Percentiles rank a stretch among this genome's conserved stretches.
Evolutionary conservation across 2,797 vertebrate genomes (phyloP).

Genomic region (Hydrocynus forskahlii): DNA sequence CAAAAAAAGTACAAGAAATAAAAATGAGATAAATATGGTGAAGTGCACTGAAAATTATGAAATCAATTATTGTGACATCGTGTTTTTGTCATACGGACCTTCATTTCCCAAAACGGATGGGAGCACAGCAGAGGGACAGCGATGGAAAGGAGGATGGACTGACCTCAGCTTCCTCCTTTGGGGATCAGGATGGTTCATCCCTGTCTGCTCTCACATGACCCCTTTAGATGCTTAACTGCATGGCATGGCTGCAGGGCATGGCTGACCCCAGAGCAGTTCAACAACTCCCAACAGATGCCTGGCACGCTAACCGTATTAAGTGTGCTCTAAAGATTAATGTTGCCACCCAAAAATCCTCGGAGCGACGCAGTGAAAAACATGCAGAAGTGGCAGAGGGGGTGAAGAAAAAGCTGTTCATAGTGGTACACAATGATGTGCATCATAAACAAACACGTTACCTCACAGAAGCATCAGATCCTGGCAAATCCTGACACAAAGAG

Average conservation of each 20-base stretch:
- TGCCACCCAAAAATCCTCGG: slow-evolving; percentile 12
- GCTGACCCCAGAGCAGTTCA: neutral
- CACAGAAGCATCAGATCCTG: neutral
- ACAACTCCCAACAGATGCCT: neutral
- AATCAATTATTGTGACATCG: too few relatives aligned
- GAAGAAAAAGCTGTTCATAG: too few relatives aligned
- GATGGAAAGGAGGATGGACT: neutral
- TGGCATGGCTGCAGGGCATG: neutral
- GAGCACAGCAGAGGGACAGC: neutral
- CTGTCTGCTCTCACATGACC: slow-evolving; percentile 6
- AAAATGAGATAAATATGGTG: too few relatives aligned
- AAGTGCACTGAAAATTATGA: too few relatives aligned
- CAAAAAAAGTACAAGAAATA: too few relatives aligned
- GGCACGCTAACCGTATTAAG: neutral
- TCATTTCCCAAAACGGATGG: neutral
- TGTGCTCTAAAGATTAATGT: neutral
- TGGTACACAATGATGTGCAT: neutral
- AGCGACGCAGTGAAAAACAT: neutral
- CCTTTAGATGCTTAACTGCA: neutral
- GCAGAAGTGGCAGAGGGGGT: neutral
- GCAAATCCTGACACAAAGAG: neutral
- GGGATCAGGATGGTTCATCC: slow-evolving; percentile 9
- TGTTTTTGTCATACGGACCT: too few relatives aligned
- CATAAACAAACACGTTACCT: neutral
- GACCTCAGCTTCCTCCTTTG: neutral